Evolutionary conservation across 1,140 invertebrate genomes (phyloP).

Genomic region (Pteromalus puparum): DNA sequence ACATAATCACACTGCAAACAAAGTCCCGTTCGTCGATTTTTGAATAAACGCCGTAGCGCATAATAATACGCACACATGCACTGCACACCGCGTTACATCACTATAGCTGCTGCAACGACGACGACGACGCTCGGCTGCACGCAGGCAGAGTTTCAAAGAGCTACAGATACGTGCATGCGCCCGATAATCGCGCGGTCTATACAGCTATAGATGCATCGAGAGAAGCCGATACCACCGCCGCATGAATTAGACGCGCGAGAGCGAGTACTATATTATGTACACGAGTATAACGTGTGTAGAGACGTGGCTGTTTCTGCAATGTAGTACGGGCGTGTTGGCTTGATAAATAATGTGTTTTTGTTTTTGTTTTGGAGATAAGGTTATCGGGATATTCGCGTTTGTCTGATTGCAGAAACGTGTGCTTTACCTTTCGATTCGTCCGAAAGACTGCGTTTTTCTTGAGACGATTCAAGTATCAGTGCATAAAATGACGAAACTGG

Average conservation of each 20-base stretch:
- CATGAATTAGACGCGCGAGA: slow-evolving; percentile 6
- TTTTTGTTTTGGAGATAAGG: too few relatives aligned
- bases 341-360: too few relatives aligned
- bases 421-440: too few relatives aligned
- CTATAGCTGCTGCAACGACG: too few relatives aligned
- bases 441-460: background rate
- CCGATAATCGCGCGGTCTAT: background rate
- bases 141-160: background rate
- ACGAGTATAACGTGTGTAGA: background rate
- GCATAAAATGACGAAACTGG: background rate
- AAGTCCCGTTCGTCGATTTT: too few relatives aligned
- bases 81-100: too few relatives aligned
- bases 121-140: too few relatives aligned
- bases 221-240: background rate
- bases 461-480: background rate
- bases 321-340: background rate
- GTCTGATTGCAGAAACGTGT: too few relatives aligned
- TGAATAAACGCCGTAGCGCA: too few relatives aligned
- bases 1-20: too few relatives aligned
- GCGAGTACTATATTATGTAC: background rate
- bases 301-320: background rate
- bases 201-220: background rate
- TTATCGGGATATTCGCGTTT: too few relatives aligned
- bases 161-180: background rate
- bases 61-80: too few relatives aligned